phyloP scores from a whole-genome alignment of 1,140 invertebrate species.

The Drosophila arawakana region DNA sequence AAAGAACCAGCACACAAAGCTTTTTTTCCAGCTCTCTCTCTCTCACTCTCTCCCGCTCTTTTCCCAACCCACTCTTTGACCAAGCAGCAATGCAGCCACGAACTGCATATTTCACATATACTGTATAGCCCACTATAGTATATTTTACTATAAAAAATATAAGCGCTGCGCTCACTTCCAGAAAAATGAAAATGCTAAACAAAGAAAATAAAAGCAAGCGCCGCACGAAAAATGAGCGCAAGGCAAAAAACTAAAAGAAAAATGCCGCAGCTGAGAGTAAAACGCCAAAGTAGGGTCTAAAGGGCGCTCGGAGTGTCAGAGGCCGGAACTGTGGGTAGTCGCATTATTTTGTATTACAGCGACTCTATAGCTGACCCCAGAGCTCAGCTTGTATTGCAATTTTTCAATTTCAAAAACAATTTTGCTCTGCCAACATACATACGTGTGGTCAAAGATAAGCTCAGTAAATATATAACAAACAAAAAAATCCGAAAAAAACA shows the following conservation, averaged over 20 bases:
- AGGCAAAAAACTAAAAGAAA: constrained; percentile 69
- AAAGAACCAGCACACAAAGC: constrained; percentile 62
- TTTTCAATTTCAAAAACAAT: constrained; percentile 83
- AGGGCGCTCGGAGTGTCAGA: not conserved
- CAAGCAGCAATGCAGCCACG: constrained; percentile 16
- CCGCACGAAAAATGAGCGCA: constrained; percentile 65
- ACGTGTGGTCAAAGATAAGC: constrained; percentile 82
- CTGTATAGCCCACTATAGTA: constrained; percentile 26
- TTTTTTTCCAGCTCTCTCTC: constrained; percentile 28
- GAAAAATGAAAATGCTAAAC: constrained; percentile 76
- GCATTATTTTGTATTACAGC: constrained; percentile 79
- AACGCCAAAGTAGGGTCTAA: not conserved
- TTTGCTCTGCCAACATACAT: constrained; percentile 82
- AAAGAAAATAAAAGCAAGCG: constrained; percentile 74
- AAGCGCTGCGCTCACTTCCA: constrained; percentile 42
- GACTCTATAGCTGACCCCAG: constrained; percentile 50
- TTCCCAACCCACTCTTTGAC: constrained; percentile 10
- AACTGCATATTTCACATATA: constrained; percentile 69
- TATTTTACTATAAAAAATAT: constrained; percentile 41
- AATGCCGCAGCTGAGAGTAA: constrained; percentile 53
- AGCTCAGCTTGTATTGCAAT: constrained; percentile 79
- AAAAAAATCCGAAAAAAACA: constrained; percentile 40
- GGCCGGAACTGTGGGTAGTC: constrained; percentile 26
- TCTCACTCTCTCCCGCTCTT: constrained; percentile 20
- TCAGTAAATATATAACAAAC: constrained; percentile 69